These are phyloP conservation scores for Temnopleurus reevesii DNA, from an alignment of 53 echinoderm and acorn worm genomes.

Conservation along the genomic window DNA sequence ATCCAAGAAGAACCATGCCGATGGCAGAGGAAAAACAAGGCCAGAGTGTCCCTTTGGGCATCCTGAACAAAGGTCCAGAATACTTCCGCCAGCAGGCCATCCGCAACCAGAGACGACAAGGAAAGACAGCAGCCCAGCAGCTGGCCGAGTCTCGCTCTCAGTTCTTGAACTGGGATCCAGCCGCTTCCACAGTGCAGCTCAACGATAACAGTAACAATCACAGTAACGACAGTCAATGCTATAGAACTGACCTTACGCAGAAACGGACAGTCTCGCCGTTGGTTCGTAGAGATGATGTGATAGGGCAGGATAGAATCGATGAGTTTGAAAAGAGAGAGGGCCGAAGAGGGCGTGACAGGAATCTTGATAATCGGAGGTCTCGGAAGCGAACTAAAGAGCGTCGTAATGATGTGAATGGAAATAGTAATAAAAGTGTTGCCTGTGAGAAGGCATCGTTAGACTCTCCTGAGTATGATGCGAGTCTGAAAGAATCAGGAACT, in stretches of 20 bases:
- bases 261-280: not conserved
- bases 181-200: not conserved
- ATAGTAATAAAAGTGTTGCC: not conserved
- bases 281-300: not conserved
- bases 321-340: not conserved
- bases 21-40: slow-evolving; percentile 40
- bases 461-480: slow-evolving; percentile 6
- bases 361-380: slow-evolving; percentile 18
- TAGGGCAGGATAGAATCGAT: slow-evolving; percentile 29
- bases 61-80: slow-evolving; percentile 79
- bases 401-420: slow-evolving; percentile 1
- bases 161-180: slow-evolving; percentile 57
- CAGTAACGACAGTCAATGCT: not conserved
- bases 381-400: not conserved
- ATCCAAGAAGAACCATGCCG: slow-evolving; percentile 34
- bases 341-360: slow-evolving; percentile 13
- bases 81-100: slow-evolving; percentile 63
- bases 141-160: slow-evolving; percentile 67
- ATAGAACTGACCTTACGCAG: not conserved
- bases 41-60: slow-evolving; percentile 66
- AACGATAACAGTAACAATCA: slow-evolving; percentile 48
- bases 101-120: slow-evolving; percentile 49
- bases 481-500: slow-evolving; percentile 25
- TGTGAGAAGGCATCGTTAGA: slow-evolving; percentile 41
- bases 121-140: slow-evolving; percentile 66